Conservation (phyloP, 2,113 vertebrate genomes). For the Brienomyrus brachyistius region DNA sequence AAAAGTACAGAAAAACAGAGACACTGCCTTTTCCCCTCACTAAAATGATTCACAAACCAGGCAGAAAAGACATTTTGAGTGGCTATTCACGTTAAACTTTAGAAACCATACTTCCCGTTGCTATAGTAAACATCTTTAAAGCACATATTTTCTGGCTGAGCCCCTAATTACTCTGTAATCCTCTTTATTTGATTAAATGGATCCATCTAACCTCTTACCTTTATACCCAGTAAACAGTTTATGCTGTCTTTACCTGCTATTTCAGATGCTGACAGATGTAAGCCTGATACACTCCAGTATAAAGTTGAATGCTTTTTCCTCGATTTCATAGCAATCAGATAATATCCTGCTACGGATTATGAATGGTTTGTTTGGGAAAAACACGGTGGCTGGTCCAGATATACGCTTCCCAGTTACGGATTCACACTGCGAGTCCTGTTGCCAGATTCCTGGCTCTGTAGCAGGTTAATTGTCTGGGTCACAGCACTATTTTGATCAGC, state of each 20-base stretch:
- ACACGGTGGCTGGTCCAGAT: neutral
- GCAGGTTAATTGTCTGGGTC: neutral
- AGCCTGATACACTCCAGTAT: neutral
- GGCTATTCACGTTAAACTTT: neutral
- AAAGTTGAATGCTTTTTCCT: neutral
- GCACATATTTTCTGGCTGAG: neutral
- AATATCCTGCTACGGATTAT: neutral
- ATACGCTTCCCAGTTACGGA: too few relatives aligned
- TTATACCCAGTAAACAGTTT: neutral
- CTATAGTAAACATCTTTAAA: neutral
- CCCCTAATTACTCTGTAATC: neutral
- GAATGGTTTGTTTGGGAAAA: neutral
- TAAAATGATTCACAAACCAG: neutral
- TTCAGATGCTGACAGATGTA: neutral
- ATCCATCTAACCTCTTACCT: neutral
- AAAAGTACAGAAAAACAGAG: neutral
- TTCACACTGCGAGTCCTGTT: neutral
- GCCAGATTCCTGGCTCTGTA: neutral
- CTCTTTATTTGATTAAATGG: slow-evolving; percentile 4
- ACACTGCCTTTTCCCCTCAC: neutral
- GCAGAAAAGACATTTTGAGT: neutral
- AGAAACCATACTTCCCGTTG: neutral
- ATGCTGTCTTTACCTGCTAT: neutral
- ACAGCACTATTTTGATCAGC: slow-evolving; percentile 2
- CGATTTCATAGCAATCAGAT: neutral